A percentile compares a stretch with the other conserved stretches of the same genome.
phyloP scores from a whole-genome alignment of 2,888 invertebrate species.

The Acleris holmiana region DNA sequence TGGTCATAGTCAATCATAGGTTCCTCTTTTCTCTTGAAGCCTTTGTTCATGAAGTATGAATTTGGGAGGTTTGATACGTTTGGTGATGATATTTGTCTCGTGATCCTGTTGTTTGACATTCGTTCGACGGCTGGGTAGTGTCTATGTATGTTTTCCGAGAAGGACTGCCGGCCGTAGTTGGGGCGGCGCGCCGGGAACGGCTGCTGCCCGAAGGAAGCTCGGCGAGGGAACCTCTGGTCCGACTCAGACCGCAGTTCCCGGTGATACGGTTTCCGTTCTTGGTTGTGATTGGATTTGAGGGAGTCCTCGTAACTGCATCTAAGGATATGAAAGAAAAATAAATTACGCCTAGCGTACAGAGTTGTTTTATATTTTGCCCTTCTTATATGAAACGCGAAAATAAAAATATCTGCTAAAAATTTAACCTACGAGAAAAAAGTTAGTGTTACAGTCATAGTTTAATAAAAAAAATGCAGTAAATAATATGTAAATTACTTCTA shows the following conservation, averaged over 20 bases:
- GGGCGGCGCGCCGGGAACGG: conserved; percentile 63
- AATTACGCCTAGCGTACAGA: too few species aligned
- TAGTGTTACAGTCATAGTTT: too few species aligned
- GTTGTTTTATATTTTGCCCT: too few species aligned
- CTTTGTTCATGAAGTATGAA: conserved; percentile 69
- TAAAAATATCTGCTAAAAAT: too few species aligned
- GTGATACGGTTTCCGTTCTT: conserved; percentile 60
- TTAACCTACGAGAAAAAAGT: too few species aligned
- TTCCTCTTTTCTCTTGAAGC: conserved; percentile 70
- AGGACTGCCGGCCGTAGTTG: conserved; percentile 69
- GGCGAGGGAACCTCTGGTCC: conserved; percentile 62
- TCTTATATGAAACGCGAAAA: too few species aligned
- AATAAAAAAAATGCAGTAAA: too few species aligned
- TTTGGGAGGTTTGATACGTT: conserved; percentile 65
- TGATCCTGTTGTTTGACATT: conserved; percentile 57
- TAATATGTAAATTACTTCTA: too few species aligned
- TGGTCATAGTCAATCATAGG: conserved; percentile 80
- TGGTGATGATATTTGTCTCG: conserved; percentile 70
- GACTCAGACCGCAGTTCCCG: conserved; percentile 42
- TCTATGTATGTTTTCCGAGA: conserved; percentile 74
- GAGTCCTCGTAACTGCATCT: conserved; percentile 93
- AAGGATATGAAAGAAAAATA: conserved; percentile 42
- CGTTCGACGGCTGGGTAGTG: conserved; percentile 70
- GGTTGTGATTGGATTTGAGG: conserved; percentile 86
- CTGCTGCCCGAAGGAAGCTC: conserved; percentile 74